Evolutionary conservation across 2,888 invertebrate genomes (phyloP), one percentile per base, ranked within the genome.

Genomic region (Drosophila kuntzei): DNA sequence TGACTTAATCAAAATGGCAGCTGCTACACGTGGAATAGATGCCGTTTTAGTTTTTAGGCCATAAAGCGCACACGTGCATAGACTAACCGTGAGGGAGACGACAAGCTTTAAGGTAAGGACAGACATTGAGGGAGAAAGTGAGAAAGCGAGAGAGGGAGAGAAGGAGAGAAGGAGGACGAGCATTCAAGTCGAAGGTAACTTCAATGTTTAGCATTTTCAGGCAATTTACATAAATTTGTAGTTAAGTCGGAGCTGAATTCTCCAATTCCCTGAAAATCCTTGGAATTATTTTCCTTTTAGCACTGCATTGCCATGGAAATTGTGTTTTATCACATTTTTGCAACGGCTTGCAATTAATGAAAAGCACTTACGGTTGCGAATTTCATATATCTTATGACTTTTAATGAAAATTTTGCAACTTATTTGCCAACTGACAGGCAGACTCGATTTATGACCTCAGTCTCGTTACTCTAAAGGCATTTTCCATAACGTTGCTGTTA

Each of bases 321-420:
- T 22, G 34, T 50, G 34, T 46, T 50, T 55, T 47, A 46, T 54
- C 49, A 47, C 43, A 57, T 44, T 64, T 50, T 54, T 16, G 57
- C 63, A 27, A 46, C 41, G 46, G 41, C 41, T 14, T 60, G 74
- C 66, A 78, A 80, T 85, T 78, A 83, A 78, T 72, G 69, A 60
- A 53, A 58, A 25, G 44, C 53, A 50, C 61, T 69, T 71, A 53
- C 46, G 12, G 34, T 54, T 39, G 29, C 27, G 18, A n/a, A 53
- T 36, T 67, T 36, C 43, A 60, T 43, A 55, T 46, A 58, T 46
- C 47, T 59, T 32, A 27, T 46, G 76, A 47, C 46, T 74, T 74
- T 85, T 80, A 80, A 83, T 82, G 68, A 80, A 83, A 80, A 85
- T 85, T 69, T 74, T 72, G 78, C 83, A 80, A 78, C 72, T 76